A percentile compares a stretch with the other conserved stretches of the same genome.
These are phyloP conservation scores for Oedothorax gibbosus DNA, from an alignment of 1,140 invertebrate genomes.

Conservation along the genomic window DNA sequence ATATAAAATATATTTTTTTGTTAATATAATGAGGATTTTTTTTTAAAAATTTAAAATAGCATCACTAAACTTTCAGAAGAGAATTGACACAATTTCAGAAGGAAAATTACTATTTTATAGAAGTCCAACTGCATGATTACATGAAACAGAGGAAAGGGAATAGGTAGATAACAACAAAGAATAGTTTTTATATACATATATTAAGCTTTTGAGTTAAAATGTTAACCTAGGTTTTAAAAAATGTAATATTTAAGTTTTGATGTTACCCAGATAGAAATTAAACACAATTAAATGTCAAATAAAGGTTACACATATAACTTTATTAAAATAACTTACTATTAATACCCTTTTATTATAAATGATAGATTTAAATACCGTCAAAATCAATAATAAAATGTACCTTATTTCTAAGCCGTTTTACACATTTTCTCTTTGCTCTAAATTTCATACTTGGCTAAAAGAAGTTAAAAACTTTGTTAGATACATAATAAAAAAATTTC, in stretches of 20 bases:
- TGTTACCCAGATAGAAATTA: not conserved
- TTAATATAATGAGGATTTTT: not conserved
- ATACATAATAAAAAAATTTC: not conserved
- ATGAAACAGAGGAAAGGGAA: not conserved
- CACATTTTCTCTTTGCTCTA: constrained; percentile 56
- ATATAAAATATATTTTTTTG: not conserved
- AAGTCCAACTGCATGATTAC: not conserved
- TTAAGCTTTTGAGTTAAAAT: not conserved
- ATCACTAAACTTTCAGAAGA: not conserved
- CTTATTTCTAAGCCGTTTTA: constrained; percentile 41
- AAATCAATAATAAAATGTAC: not conserved
- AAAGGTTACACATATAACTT: not conserved
- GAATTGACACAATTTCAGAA: not conserved
- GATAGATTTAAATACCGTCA: too few relatives aligned
- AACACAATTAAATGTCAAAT: not conserved
- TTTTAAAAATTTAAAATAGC: not conserved
- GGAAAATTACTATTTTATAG: not conserved
- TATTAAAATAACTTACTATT: too few relatives aligned
- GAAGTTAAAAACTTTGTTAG: constrained; percentile 1
- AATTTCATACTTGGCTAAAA: constrained; percentile 57
- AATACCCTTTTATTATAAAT: too few relatives aligned
- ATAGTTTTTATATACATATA: not conserved
- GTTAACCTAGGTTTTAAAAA: not conserved
- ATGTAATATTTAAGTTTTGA: not conserved
- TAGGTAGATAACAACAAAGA: not conserved